Evolutionary conservation across 2,113 vertebrate species (phyloP).

Genomic region (Lucifuga dentata): DNA sequence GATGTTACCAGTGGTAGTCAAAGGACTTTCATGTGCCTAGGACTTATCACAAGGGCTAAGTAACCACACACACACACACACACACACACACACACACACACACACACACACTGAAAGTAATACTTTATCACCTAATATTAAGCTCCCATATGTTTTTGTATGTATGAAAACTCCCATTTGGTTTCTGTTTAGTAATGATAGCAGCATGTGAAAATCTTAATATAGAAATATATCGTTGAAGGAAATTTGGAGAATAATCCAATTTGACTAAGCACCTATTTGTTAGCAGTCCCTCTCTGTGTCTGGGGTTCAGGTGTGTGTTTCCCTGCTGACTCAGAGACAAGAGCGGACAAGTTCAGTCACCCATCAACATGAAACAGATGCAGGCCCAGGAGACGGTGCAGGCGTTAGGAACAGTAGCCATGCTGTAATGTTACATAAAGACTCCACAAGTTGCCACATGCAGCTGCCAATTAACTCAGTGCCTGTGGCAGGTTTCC

Average conservation of each 20-base stretch:
- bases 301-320: conserved; percentile 58
- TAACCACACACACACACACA: not conserved
- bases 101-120: not conserved
- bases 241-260: not conserved
- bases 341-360: conserved; percentile 79
- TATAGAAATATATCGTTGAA: conserved; percentile 5
- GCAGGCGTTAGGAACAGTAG: conserved; percentile 53
- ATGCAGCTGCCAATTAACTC: conserved; percentile 70
- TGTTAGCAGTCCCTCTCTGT: conserved; percentile 17
- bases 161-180: not conserved
- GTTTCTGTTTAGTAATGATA: too few relatives aligned
- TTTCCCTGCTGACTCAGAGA: conserved; percentile 62
- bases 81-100: not conserved
- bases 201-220: too few relatives aligned
- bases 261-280: not conserved
- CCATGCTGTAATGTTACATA: conserved; percentile 23
- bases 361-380: conserved; percentile 55
- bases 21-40: conserved; percentile 19
- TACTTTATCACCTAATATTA: not conserved
- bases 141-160: not conserved
- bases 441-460: conserved; percentile 51
- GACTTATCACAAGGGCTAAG: conserved; percentile 9
- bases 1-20: conserved; percentile 19
- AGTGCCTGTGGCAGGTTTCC: conserved; percentile 54
- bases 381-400: conserved; percentile 57